Base-by-base conservation (phyloP, 2,797 vertebrate genomes). In the Trichosurus vulpecula region DNA sequence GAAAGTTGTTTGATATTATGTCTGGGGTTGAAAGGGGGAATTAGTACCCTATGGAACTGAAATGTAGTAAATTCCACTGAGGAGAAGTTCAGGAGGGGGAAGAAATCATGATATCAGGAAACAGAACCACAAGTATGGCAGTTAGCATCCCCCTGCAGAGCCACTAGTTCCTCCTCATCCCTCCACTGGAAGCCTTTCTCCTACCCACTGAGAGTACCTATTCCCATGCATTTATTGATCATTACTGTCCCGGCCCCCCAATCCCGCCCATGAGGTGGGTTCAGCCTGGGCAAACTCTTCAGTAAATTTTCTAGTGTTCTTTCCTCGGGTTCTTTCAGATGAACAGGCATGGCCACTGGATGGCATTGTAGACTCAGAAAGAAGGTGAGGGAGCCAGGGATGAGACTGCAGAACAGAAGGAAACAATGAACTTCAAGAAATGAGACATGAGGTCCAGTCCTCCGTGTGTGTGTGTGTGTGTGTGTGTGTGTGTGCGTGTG, bases 41-140 rank as follows among this genome's bases (percentile, higher is more conserved):
- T 91, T 30, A 41, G 16, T 74, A 41, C 6, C 16, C 31, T 5
- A 13, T 11, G 66, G 2, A 35, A 91, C 12, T 3, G n/a, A 47
- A 81, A 81, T 9, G 51, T 93, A 91, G 16, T 53, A 93, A 74
- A 55, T 2, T 1, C 90, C 2, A n/a, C 3, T 51, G 16, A 30
- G n/a, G 89, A 91, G 55, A 47, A 31, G 25, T 53, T 35, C 90
- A 47, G 41, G 31, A 96, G 51, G 52, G 89, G 8, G 52, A 91
- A 91, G 92, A 93, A 52, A 52, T 92, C 52, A 89, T 93, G 31
- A 66, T 55, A 13, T 8, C 31, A 53, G 90, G 61, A n/a, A 92
- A 58, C 16, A 11, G 9, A 6, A 35, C 47, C 91, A 95, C 56
- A 92, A 55, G 55, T 66, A 92, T 91, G 92, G 52, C 4, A 8